Percentiles rank a stretch among this genome's conserved stretches.
Evolutionary conservation across 2,888 invertebrate species (phyloP).

Genomic region (Dryococelus australis): DNA sequence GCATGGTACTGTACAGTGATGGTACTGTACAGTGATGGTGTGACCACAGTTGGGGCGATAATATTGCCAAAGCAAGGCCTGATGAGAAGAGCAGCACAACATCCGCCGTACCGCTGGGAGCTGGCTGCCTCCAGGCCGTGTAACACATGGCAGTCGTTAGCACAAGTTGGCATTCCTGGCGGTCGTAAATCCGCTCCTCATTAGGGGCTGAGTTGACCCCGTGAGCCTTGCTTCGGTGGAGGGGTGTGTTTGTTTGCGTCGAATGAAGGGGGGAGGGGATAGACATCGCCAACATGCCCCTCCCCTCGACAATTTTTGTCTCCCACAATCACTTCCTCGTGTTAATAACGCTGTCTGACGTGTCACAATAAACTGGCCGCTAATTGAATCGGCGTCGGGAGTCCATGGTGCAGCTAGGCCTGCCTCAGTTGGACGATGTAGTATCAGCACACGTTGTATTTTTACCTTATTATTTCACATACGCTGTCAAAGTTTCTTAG

Average conservation of each 20-base stretch:
- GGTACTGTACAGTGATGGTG: too few species aligned
- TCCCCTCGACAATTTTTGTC: not conserved
- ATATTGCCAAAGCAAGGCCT: too few species aligned
- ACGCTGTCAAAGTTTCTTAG: too few species aligned
- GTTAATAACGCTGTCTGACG: not conserved
- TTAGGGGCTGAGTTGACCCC: conserved; percentile 37
- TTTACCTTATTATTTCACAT: too few species aligned
- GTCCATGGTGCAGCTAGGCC: too few species aligned
- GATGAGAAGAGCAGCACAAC: too few species aligned
- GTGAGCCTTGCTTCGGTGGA: not conserved
- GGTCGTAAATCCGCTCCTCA: conserved; percentile 38
- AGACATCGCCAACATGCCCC: conserved; percentile 1
- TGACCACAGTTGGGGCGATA: too few species aligned
- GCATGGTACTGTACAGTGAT: too few species aligned
- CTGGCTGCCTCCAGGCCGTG: too few species aligned
- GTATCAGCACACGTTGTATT: too few species aligned
- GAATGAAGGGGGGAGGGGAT: not conserved
- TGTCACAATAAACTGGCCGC: not conserved
- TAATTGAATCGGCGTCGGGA: not conserved
- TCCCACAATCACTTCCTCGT: not conserved
- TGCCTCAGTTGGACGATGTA: too few species aligned
- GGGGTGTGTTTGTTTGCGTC: not conserved
- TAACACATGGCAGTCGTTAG: conserved; percentile 41
- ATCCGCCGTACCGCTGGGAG: too few species aligned
- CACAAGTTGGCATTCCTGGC: conserved; percentile 30